phyloP scores from a whole-genome alignment of 1,140 invertebrate species.

The Chrysomallon squamiferum region DNA sequence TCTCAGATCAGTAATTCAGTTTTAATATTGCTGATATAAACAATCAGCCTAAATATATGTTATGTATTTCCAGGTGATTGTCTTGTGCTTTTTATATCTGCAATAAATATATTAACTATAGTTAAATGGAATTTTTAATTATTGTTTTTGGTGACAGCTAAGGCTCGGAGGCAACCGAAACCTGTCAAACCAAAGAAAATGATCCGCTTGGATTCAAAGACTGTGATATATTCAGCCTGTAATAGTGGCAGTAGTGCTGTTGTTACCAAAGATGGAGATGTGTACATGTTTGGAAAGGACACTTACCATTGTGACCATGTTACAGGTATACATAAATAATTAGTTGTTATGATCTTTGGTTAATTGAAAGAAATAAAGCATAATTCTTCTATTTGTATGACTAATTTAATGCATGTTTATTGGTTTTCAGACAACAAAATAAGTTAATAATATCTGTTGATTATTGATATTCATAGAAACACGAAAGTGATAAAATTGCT shows the following conservation, averaged over 20 bases:
- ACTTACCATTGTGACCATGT: slow-evolving; percentile 83
- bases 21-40: not conserved
- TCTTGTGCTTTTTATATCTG: not conserved
- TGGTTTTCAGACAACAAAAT: too few relatives aligned
- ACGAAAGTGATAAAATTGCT: too few relatives aligned
- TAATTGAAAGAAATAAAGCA: not conserved
- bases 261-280: slow-evolving; percentile 85
- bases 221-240: slow-evolving; percentile 83
- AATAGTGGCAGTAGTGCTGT: slow-evolving; percentile 95
- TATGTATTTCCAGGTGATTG: not conserved
- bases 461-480: too few relatives aligned
- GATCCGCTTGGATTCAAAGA: slow-evolving; percentile 85
- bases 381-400: not conserved
- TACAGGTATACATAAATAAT: slow-evolving; percentile 66
- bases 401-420: not conserved
- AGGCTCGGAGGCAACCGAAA: slow-evolving; percentile 85
- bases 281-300: slow-evolving; percentile 96
- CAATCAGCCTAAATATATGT: too few relatives aligned
- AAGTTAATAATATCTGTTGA: too few relatives aligned
- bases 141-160: slow-evolving; percentile 64
- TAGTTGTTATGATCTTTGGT: not conserved
- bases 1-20: not conserved
- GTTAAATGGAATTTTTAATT: not conserved
- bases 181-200: slow-evolving; percentile 92
- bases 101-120: not conserved